phyloP scores from a whole-genome alignment of 1,140 invertebrate species.

The Ostrea edulis region DNA sequence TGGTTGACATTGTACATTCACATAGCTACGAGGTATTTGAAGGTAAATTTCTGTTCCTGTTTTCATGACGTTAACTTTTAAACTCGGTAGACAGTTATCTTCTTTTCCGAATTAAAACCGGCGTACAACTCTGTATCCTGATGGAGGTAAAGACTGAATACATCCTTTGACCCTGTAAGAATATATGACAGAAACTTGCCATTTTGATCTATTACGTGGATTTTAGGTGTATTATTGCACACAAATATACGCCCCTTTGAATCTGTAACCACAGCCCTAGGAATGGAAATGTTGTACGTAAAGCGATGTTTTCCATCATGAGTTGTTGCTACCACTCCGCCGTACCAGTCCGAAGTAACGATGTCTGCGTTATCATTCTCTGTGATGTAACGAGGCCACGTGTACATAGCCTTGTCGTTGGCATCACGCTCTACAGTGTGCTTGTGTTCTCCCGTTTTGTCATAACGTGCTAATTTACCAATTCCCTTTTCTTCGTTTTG shows the following conservation, averaged over 20 bases:
- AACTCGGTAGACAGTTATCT: background rate
- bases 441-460: background rate
- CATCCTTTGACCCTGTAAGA: slow-evolving; percentile 5
- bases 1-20: too few relatives aligned
- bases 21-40: too few relatives aligned
- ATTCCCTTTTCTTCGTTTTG: slow-evolving; percentile 22
- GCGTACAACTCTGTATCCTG: background rate
- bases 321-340: background rate
- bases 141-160: background rate
- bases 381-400: slow-evolving; percentile 3
- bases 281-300: slow-evolving; percentile 11
- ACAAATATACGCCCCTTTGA: background rate
- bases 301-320: background rate
- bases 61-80: too few relatives aligned
- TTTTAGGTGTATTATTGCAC: slow-evolving; percentile 8
- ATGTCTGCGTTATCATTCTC: background rate
- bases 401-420: background rate
- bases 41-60: too few relatives aligned
- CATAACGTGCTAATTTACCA: background rate
- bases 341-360: slow-evolving; percentile 10
- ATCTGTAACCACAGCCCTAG: background rate
- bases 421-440: background rate
- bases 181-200: background rate
- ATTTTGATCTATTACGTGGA: background rate
- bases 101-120: background rate